phyloP scores from a whole-genome alignment of 2,797 vertebrate genomes.

The Margarornis squamiger region DNA sequence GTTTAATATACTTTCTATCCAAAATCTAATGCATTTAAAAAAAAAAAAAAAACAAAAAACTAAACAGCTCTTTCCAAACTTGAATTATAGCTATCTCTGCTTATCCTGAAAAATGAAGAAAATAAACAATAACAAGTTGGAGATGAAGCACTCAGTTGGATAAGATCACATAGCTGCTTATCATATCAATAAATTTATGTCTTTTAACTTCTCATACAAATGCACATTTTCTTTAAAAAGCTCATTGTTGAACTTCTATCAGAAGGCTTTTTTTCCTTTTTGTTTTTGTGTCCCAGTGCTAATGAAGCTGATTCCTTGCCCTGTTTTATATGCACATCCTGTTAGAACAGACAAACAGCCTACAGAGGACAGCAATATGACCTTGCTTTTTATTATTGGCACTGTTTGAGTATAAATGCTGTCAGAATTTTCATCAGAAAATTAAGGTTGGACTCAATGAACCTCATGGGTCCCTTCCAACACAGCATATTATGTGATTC shows the following conservation, averaged over 20 bases:
- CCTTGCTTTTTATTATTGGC: constrained; percentile 16
- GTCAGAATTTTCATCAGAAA: constrained; percentile 31
- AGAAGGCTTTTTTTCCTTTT: neutral
- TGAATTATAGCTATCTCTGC: neutral
- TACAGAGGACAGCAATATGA: neutral
- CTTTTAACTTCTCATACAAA: neutral
- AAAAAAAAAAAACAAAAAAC: neutral
- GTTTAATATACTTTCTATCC: neutral
- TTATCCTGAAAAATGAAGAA: neutral
- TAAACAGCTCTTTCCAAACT: neutral
- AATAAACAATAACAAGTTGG: neutral
- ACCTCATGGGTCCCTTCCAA: neutral
- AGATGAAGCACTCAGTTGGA: neutral
- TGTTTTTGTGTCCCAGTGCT: neutral
- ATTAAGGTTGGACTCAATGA: neutral
- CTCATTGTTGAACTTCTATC: neutral
- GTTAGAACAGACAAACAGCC: constrained; percentile 4
- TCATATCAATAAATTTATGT: neutral
- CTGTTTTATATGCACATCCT: constrained; percentile 13
- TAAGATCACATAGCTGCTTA: neutral
- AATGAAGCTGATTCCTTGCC: constrained; percentile 26
- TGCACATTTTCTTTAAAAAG: neutral
- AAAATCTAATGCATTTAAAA: neutral
- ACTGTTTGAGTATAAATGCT: neutral
- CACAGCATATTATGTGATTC: neutral